Percentiles rank a stretch among this genome's conserved stretches.
Conservation (phyloP, 2,888 invertebrate species). For the Meloe dianella region DNA sequence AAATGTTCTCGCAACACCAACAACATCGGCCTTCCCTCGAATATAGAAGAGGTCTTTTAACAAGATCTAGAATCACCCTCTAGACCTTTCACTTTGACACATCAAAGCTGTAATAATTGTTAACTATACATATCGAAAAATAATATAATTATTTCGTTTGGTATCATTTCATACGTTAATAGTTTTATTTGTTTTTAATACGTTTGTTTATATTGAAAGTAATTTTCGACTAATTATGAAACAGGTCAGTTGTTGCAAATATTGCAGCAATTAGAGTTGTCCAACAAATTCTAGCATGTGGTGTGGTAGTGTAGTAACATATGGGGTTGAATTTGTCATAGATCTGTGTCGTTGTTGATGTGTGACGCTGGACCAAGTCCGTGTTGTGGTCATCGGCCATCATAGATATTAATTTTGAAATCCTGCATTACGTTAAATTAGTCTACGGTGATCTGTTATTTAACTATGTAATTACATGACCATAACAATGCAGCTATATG, state of each 20-base stretch:
- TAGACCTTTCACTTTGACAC: constrained; percentile 14
- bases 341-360: constrained; percentile 4
- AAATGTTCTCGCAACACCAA: constrained; percentile 18
- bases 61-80: constrained; percentile 16
- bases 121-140: background rate
- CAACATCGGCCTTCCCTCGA: background rate
- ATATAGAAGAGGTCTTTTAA: background rate
- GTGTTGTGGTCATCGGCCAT: constrained; percentile 3
- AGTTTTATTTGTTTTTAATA: background rate
- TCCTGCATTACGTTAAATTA: constrained; percentile 10
- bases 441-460: constrained; percentile 5
- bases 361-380: background rate
- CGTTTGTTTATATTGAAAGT: background rate
- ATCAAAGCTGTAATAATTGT: too few species aligned
- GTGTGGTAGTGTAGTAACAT: background rate
- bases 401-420: constrained; percentile 12
- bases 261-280: constrained; percentile 20
- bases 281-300: background rate
- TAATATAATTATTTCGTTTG: background rate
- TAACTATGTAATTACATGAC: constrained; percentile 6
- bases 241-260: constrained; percentile 38
- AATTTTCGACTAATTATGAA: constrained; percentile 13
- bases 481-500: constrained; percentile 5
- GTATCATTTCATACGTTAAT: background rate
- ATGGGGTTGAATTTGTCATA: background rate